These are phyloP conservation scores for Etheostoma cragini DNA, from an alignment of 2,113 vertebrate species.

Conservation along the genomic window DNA sequence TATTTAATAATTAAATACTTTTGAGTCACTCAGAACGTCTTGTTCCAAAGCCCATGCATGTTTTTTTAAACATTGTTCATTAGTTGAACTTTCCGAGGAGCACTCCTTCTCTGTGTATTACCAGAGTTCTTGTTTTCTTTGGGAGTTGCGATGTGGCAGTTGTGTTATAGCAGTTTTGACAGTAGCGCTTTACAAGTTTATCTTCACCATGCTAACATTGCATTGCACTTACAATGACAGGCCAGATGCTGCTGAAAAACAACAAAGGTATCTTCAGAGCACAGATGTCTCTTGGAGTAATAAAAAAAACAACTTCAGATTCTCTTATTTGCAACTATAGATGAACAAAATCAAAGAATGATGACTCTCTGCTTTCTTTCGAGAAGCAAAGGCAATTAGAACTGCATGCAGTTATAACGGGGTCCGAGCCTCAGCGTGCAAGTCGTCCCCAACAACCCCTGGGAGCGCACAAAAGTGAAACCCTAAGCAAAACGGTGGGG, in stretches of 20 bases:
- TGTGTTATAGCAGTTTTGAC: conserved; percentile 15
- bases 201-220: conserved; percentile 36
- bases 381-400: neutral
- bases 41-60: conserved; percentile 6
- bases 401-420: too few relatives aligned
- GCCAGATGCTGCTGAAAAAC: conserved; percentile 42
- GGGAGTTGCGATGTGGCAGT: neutral
- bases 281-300: conserved; percentile 8
- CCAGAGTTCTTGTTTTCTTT: neutral
- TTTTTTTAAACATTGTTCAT: conserved; percentile 7
- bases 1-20: conserved; percentile 50
- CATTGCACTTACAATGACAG: conserved; percentile 24
- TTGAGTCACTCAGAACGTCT: conserved; percentile 28
- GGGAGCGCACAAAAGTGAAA: too few relatives aligned
- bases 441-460: too few relatives aligned
- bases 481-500: too few relatives aligned
- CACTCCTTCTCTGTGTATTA: neutral
- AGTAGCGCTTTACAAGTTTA: conserved; percentile 28
- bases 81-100: conserved; percentile 4
- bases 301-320: neutral
- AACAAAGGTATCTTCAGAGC: conserved; percentile 24
- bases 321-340: conserved; percentile 2
- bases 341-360: neutral
- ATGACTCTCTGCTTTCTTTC: neutral
- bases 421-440: too few relatives aligned